Conservation (phyloP, 2,888 invertebrate genomes). For the Pseudanteris insignis region DNA sequence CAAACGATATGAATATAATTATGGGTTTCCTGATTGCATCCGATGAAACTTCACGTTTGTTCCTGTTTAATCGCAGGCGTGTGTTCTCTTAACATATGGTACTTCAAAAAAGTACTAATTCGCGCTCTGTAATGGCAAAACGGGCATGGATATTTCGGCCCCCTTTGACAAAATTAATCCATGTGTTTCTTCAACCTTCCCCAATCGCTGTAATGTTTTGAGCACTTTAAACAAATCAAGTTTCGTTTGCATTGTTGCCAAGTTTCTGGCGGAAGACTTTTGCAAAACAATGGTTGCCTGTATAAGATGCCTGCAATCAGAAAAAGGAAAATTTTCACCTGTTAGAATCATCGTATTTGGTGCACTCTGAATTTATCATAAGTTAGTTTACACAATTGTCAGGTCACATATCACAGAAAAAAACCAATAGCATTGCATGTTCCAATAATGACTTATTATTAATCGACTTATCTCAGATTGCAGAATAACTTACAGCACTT, state of each 20-base stretch:
- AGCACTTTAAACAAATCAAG: slow-evolving; percentile 54
- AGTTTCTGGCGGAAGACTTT: slow-evolving; percentile 50
- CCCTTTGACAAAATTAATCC: slow-evolving; percentile 58
- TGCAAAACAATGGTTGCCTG: slow-evolving; percentile 51
- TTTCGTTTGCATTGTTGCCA: slow-evolving; percentile 53
- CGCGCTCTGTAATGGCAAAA: slow-evolving; percentile 52
- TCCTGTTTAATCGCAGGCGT: slow-evolving; percentile 29
- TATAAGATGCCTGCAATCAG: slow-evolving; percentile 49
- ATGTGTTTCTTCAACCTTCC: slow-evolving; percentile 56
- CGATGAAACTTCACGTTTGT: no score
- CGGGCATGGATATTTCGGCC: slow-evolving; percentile 52
- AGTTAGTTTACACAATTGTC: slow-evolving; percentile 41
- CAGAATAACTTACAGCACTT: slow-evolving; percentile 18
- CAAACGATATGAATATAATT: no score
- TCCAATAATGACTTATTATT: slow-evolving; percentile 17
- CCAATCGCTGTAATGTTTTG: slow-evolving; percentile 55
- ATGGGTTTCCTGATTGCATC: no score
- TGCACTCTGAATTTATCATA: slow-evolving; percentile 1
- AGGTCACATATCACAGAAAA: slow-evolving; percentile 31
- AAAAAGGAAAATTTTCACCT: slow-evolving; percentile 16
- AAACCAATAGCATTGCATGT: slow-evolving; percentile 32
- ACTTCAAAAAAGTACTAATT: slow-evolving; percentile 44
- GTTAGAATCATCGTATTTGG: slow-evolving; percentile 12
- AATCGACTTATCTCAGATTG: neutral
- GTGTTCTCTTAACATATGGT: slow-evolving; percentile 55